phyloP scores from a whole-genome alignment of 2,113 vertebrate genomes.

The Puma concolor region DNA sequence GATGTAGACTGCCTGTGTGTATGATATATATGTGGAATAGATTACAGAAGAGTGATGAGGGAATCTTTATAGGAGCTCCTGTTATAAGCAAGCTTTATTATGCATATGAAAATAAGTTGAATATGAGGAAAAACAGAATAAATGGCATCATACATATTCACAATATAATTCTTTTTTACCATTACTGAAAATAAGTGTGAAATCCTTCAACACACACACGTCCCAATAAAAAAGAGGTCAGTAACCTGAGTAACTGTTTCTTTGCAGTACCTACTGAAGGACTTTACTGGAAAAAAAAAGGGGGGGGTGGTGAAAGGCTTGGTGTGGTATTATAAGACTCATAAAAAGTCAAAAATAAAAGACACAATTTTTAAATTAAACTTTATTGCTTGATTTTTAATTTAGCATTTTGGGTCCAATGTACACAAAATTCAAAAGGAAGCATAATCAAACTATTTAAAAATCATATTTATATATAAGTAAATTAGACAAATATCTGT shows the following conservation, averaged over 20 bases:
- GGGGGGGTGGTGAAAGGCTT: not conserved
- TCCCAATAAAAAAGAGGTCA: not conserved
- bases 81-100: not conserved
- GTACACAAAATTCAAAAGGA: slow-evolving; percentile 40
- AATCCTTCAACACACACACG: not conserved
- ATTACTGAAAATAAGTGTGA: not conserved
- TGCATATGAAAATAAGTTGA: not conserved
- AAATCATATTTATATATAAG: slow-evolving; percentile 45
- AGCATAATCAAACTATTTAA: slow-evolving; percentile 65
- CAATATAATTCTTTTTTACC: not conserved
- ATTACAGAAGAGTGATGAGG: not conserved
- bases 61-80: not conserved
- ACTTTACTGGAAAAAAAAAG: not conserved
- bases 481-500: slow-evolving; percentile 62
- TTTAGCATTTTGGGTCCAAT: not conserved
- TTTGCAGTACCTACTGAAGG: not conserved
- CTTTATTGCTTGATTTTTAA: slow-evolving; percentile 47
- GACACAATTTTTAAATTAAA: slow-evolving; percentile 1
- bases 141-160: not conserved
- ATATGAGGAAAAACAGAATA: not conserved
- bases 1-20: not conserved
- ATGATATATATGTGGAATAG: not conserved
- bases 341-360: not conserved
- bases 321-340: not conserved
- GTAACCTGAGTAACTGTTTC: not conserved